Conservation (phyloP, 37 sponge, comb jelly and placozoan species). For the Agelas oroides region DNA sequence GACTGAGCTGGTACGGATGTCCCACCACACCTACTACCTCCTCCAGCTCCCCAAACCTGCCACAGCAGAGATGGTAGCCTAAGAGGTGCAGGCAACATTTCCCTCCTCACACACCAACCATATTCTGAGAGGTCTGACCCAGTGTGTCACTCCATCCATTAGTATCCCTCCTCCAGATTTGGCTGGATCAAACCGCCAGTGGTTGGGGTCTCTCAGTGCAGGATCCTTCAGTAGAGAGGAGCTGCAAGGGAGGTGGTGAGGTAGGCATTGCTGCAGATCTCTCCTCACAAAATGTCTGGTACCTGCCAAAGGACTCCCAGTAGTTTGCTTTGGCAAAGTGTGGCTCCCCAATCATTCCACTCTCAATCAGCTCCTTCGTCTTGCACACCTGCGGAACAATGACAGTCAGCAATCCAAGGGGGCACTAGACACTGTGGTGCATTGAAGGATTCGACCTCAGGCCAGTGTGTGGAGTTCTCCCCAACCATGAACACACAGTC, state of each 20-base stretch:
- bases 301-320: slow-evolving; percentile 61
- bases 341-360: slow-evolving; percentile 38
- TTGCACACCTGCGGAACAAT: slow-evolving; percentile 33
- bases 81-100: background rate
- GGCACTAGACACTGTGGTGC: no score
- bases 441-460: no score
- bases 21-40: slow-evolving; percentile 31
- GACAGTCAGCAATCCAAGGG: no score
- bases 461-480: slow-evolving; percentile 65
- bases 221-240: background rate
- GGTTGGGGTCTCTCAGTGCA: no score
- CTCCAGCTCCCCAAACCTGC: slow-evolving; percentile 40
- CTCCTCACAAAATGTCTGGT: no score
- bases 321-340: slow-evolving; percentile 60
- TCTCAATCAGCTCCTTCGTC: slow-evolving; percentile 42
- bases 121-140: slow-evolving; percentile 41
- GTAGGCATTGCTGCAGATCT: background rate
- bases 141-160: slow-evolving; percentile 60
- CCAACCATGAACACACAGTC: slow-evolving; percentile 52
- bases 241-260: background rate
- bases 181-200: slow-evolving; percentile 50
- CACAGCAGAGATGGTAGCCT: background rate
- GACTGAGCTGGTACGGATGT: slow-evolving; percentile 12
- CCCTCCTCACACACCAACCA: slow-evolving; percentile 7
- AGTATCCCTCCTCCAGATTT: slow-evolving; percentile 53